phyloP scores from a whole-genome alignment of 2,113 vertebrate genomes.

The Bos javanicus region DNA sequence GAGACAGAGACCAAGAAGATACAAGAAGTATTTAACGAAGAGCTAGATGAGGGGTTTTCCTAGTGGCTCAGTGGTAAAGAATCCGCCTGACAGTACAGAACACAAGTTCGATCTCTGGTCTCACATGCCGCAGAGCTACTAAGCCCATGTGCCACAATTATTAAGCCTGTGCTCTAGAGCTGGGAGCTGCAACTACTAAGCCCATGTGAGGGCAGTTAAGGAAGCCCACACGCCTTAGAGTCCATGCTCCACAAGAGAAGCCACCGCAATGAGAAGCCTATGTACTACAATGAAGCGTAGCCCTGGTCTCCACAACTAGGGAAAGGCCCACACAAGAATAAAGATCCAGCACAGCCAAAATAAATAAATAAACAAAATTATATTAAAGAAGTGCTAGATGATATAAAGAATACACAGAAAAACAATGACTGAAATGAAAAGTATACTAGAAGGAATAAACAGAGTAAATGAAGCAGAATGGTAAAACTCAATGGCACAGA shows the following conservation, averaged over 20 bases:
- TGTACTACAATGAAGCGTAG: neutral
- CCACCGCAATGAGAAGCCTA: accelerated
- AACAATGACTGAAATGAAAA: neutral
- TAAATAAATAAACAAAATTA: neutral
- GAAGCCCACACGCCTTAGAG: neutral
- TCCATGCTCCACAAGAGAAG: neutral
- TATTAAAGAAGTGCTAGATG: neutral
- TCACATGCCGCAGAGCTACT: neutral
- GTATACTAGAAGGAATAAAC: neutral
- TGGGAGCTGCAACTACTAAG: neutral
- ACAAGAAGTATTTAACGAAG: neutral
- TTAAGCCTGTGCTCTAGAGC: neutral
- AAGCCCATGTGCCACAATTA: neutral
- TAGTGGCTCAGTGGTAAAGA: neutral
- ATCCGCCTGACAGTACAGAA: neutral
- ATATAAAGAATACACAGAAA: neutral
- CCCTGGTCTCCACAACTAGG: neutral
- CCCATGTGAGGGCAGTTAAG: neutral
- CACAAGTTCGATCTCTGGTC: neutral
- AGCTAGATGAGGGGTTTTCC: neutral
- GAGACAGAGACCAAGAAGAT: neutral
- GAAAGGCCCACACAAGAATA: neutral
- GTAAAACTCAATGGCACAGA: neutral
- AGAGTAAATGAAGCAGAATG: neutral
- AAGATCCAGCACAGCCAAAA: neutral